Percentiles rank a stretch among this genome's conserved stretches.
phyloP scores from a whole-genome alignment of 2,797 vertebrate species.

The Megalops cyprinoides region DNA sequence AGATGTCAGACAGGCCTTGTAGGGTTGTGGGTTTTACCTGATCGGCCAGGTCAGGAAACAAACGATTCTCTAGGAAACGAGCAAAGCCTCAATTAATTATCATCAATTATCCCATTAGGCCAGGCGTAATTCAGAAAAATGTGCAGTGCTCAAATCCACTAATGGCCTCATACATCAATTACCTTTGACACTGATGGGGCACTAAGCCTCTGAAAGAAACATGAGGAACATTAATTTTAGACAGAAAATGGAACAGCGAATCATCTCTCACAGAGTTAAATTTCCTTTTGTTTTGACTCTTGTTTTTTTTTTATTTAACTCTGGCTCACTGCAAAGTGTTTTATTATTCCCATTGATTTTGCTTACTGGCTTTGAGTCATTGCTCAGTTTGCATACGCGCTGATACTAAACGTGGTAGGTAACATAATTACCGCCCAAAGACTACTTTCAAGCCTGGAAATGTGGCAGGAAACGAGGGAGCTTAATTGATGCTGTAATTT shows the following conservation, averaged over 20 bases:
- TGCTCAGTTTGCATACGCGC: neutral
- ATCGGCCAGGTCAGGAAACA: neutral
- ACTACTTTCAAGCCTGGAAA: neutral
- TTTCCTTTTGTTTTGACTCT: neutral
- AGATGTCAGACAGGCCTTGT: neutral
- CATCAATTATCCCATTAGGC: slow-evolving; percentile 5
- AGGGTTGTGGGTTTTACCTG: neutral
- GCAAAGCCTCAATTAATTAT: slow-evolving; percentile 18
- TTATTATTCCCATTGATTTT: neutral
- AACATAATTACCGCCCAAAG: neutral
- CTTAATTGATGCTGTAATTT: neutral
- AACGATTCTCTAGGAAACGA: slow-evolving; percentile 1
- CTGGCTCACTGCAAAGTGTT: neutral
- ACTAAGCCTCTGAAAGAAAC: neutral
- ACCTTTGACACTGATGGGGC: neutral
- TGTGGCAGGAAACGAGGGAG: neutral
- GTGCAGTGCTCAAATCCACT: slow-evolving; percentile 4
- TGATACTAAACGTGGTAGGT: neutral
- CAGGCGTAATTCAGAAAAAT: slow-evolving; percentile 7
- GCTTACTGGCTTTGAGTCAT: neutral
- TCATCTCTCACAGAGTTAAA: neutral
- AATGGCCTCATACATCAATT: slow-evolving; percentile 18
- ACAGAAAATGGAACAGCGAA: neutral
- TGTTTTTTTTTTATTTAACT: neutral
- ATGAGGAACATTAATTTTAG: neutral